phyloP scores from a whole-genome alignment of 2,113 vertebrate species.

The Scatophagus argus region DNA sequence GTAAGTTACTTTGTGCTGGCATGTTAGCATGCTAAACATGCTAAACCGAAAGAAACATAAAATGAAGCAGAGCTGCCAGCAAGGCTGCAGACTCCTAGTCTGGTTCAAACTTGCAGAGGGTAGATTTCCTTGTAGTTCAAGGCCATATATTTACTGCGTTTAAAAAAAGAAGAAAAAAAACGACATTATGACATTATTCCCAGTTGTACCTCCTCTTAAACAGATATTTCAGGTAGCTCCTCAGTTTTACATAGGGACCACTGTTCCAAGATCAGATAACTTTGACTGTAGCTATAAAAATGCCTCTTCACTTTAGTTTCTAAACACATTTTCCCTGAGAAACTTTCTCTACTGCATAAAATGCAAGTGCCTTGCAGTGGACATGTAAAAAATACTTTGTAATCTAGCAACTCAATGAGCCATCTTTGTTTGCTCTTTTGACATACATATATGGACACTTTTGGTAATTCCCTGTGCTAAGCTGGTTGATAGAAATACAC shows the following conservation, averaged over 20 bases:
- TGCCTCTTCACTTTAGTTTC: slow-evolving; percentile 16
- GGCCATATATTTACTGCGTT: not conserved
- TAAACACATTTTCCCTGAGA: slow-evolving; percentile 30
- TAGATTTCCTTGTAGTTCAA: not conserved
- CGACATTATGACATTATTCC: not conserved
- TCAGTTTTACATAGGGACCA: not conserved
- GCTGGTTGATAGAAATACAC: not conserved
- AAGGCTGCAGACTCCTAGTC: not conserved
- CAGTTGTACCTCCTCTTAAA: not conserved
- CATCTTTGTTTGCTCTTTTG: not conserved
- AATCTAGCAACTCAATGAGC: not conserved
- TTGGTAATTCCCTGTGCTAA: not conserved
- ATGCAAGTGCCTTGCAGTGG: not conserved
- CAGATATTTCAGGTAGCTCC: not conserved
- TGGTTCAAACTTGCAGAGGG: not conserved
- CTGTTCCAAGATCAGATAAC: slow-evolving; percentile 3
- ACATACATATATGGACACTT: not conserved
- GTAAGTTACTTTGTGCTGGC: not conserved
- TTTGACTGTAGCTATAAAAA: slow-evolving; percentile 17
- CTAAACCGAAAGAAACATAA: too few species aligned
- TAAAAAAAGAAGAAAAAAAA: too few species aligned
- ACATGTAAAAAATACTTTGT: not conserved
- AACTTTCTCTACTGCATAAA: slow-evolving; percentile 8
- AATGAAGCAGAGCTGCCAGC: not conserved
- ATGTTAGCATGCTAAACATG: not conserved